phyloP scores from a whole-genome alignment of 2,113 vertebrate genomes.

The Coptodon rendalli region DNA sequence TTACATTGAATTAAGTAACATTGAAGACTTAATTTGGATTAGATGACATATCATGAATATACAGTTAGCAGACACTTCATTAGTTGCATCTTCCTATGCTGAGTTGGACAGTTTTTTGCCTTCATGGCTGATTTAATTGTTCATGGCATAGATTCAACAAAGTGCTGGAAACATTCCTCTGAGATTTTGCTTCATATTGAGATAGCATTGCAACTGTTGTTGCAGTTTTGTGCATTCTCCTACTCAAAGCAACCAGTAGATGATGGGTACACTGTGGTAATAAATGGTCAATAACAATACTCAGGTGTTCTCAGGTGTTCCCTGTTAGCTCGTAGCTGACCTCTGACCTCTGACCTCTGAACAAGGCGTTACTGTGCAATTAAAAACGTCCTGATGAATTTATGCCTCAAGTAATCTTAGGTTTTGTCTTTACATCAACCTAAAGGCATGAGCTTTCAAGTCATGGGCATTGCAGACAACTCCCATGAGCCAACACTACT shows the following conservation, averaged over 20 bases:
- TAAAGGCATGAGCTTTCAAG: not conserved
- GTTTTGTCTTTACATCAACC: not conserved
- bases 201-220: not conserved
- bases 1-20: not conserved
- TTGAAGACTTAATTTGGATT: not conserved
- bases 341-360: not conserved
- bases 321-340: not conserved
- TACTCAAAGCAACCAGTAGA: not conserved
- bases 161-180: not conserved
- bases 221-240: not conserved
- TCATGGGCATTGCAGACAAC: not conserved
- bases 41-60: not conserved
- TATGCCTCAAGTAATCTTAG: not conserved
- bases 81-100: not conserved
- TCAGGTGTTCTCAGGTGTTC: not conserved
- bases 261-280: not conserved
- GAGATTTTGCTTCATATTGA: not conserved
- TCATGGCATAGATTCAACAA: not conserved
- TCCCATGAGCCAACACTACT: not conserved
- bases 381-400: not conserved
- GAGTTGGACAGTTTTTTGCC: not conserved
- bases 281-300: not conserved
- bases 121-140: not conserved
- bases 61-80: not conserved
- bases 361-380: not conserved